A percentile compares a stretch with the other conserved stretches of the same genome.
phyloP scores from a whole-genome alignment of 2,888 invertebrate species.

The Eulithis prunata region DNA sequence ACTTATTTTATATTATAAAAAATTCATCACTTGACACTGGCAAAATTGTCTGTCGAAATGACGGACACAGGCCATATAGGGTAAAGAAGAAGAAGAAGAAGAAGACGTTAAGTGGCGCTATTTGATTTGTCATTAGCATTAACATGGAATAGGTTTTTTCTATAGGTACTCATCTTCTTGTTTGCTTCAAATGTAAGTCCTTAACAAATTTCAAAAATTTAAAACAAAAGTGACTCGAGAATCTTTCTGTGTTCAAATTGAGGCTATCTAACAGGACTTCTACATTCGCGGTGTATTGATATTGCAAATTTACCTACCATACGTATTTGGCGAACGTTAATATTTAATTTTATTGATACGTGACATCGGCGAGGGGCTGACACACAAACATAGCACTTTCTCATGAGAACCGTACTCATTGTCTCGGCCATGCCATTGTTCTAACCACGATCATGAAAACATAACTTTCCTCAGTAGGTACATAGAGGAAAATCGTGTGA shows the following conservation, averaged over 20 bases:
- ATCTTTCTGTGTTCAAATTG: neutral
- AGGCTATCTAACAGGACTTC: conserved; percentile 21
- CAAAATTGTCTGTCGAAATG: too few relatives aligned
- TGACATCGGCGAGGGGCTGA: conserved; percentile 42
- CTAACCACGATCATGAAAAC: conserved; percentile 51
- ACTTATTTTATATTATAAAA: too few relatives aligned
- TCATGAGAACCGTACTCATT: conserved; percentile 61
- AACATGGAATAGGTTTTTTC: too few relatives aligned
- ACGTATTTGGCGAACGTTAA: conserved; percentile 24
- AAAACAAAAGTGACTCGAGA: neutral
- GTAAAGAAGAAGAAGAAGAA: too few relatives aligned
- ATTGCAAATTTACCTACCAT: conserved; percentile 7
- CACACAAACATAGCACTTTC: conserved; percentile 64
- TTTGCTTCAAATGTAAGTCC: too few relatives aligned
- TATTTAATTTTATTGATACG: conserved; percentile 23
- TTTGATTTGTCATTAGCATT: conserved; percentile 32
- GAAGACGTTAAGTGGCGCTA: conserved; percentile 19
- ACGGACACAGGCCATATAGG: too few relatives aligned
- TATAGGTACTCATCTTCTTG: too few relatives aligned
- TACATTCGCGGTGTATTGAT: conserved; percentile 8
- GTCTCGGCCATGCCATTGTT: conserved; percentile 50
- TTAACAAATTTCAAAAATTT: neutral
- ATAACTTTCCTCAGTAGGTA: conserved; percentile 60
- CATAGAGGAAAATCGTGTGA: conserved; percentile 49
- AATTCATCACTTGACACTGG: too few relatives aligned